Conservation (phyloP, 2,888 invertebrate genomes). For the Exephanes ischioxanthus region DNA sequence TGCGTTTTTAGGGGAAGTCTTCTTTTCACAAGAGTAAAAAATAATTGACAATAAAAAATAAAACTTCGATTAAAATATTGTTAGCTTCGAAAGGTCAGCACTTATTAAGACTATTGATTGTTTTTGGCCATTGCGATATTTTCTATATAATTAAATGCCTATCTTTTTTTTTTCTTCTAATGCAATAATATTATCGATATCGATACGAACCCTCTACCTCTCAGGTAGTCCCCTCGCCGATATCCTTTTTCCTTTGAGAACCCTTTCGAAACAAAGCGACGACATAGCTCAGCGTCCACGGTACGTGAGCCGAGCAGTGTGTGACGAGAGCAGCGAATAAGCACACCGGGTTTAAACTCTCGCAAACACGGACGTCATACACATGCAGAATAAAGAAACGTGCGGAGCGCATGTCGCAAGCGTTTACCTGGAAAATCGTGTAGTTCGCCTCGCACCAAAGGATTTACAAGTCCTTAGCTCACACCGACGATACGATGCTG, state of each 20-base stretch:
- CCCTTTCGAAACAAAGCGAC: conserved; percentile 16
- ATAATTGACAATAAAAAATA: too few species aligned
- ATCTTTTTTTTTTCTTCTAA: neutral
- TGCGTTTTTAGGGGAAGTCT: too few species aligned
- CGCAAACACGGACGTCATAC: conserved; percentile 35
- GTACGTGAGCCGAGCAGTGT: conserved; percentile 8
- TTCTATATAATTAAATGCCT: neutral
- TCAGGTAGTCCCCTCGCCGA: neutral
- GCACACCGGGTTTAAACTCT: conserved; percentile 45
- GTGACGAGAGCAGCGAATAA: conserved; percentile 11
- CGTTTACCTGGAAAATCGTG: conserved; percentile 72
- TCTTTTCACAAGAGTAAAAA: too few species aligned
- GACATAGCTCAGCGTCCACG: conserved; percentile 1
- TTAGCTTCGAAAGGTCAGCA: too few species aligned
- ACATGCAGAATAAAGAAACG: conserved; percentile 52
- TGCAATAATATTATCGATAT: neutral
- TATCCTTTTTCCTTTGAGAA: conserved; percentile 27
- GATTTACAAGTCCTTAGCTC: conserved; percentile 69
- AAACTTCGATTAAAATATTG: too few species aligned
- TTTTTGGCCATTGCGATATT: neutral
- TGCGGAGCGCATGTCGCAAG: conserved; percentile 56
- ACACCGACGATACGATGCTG: conserved; percentile 45
- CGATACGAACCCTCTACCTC: neutral
- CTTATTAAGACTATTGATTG: neutral
- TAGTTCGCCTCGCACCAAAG: conserved; percentile 68